phyloP scores from a whole-genome alignment of 2,888 invertebrate genomes.

The Himalopsyche anomala region DNA sequence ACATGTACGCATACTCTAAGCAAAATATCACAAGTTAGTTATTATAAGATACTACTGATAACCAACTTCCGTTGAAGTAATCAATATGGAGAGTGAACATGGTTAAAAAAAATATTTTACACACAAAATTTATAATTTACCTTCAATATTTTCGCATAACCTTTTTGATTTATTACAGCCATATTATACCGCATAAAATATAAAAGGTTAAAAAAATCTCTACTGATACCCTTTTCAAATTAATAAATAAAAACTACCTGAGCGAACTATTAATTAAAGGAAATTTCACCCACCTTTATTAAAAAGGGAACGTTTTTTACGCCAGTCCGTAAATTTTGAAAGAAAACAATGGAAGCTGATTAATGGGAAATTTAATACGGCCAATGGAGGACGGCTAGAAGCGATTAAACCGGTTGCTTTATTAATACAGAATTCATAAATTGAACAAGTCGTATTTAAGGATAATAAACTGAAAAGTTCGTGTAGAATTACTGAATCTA shows the following conservation, averaged over 20 bases:
- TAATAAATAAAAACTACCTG: not conserved
- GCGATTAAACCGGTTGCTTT: slow-evolving; percentile 6
- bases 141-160: too few species aligned
- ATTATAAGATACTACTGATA: too few species aligned
- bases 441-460: slow-evolving; percentile 24
- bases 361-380: slow-evolving; percentile 54
- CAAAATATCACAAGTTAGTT: too few species aligned
- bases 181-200: not conserved
- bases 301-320: not conserved
- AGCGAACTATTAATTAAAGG: slow-evolving; percentile 13
- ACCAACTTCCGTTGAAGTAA: too few species aligned
- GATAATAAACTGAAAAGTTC: not conserved
- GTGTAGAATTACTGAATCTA: not conserved
- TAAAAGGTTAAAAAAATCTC: not conserved
- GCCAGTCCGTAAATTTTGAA: slow-evolving; percentile 10
- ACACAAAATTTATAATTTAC: too few species aligned
- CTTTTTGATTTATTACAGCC: too few species aligned
- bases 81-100: too few species aligned
- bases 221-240: not conserved
- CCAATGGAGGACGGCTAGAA: not conserved
- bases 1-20: too few species aligned
- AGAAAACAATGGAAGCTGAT: slow-evolving; percentile 52
- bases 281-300: not conserved
- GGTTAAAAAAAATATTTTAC: too few species aligned
- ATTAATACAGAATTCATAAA: slow-evolving; percentile 19